Base-by-base conservation (phyloP, 1,140 invertebrate species). In the Pogonomyrmex californicus region DNA sequence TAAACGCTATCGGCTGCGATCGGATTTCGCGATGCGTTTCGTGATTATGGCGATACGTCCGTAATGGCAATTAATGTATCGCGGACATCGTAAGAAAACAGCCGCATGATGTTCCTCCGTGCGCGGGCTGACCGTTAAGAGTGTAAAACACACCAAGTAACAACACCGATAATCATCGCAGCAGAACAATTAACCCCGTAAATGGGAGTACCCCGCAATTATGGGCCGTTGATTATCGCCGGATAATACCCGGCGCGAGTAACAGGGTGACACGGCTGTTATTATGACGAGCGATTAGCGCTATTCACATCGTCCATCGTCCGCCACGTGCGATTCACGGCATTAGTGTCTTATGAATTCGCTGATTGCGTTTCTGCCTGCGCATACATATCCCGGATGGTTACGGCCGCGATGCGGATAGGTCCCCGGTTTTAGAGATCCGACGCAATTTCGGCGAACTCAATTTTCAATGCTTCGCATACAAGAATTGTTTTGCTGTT, bases 251-350 rank as follows among this genome's bases (percentile, higher is more conserved):
- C 41, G 38, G 65, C 86, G 86, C 36, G 60, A 82, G 77, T 90
- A 90, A 90, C 82, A 71, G 86, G 76, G 85, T 88, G 88, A 90
- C 89, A 86, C 78, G 82, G 85, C 73, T 90, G 86, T 90, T 90
- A 90, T 90, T 90, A 79, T 83, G 76, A 88, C 77, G 88, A 90
- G 81, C 71, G 86, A 86, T 85, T 87, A 86, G 82, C 71, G 60
- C 63, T 86, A 86, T 78, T 76, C 82, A 77, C 58, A 71, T 86
- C 70, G 82, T 77, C 63, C 30, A 75, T 87, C 86, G 56, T 78
- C 23, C 63, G 60, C 44, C 44, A 58, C 86, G 70, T 65, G 51
- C 86, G 70, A 85, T 51, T 66, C 68, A 83, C 51, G 3, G 44
- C 63, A 86, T 81, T 90, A 62, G 88, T 70, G 79, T 82, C 89